Conservation (phyloP, 2,113 vertebrate species). For the Ibidorhyncha struthersii region DNA sequence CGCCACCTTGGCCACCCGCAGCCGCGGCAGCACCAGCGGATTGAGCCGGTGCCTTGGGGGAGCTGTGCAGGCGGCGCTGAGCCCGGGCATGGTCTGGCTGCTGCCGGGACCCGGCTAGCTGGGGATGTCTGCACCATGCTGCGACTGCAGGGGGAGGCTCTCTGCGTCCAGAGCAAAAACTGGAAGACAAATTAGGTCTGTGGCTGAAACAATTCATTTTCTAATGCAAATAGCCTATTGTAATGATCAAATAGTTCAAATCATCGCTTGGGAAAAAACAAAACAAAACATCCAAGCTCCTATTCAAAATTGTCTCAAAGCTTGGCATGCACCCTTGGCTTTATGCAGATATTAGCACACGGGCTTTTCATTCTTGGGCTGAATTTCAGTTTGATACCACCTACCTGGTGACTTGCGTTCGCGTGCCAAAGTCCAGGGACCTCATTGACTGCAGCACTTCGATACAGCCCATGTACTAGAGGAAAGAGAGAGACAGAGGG, state of each 20-base stretch:
- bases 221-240: constrained; percentile 1
- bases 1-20: fast-evolving
- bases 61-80: background rate
- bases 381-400: background rate
- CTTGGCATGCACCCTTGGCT: background rate
- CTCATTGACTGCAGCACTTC: constrained; percentile 94
- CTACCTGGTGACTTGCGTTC: constrained; percentile 94
- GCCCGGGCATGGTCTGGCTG: background rate
- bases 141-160: background rate
- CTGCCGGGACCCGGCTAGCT: background rate
- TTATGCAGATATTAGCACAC: background rate
- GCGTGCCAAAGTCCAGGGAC: constrained; percentile 87
- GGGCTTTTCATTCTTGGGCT: background rate
- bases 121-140: background rate
- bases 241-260: constrained; percentile 17
- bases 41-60: fast-evolving
- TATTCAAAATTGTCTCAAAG: background rate
- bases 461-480: constrained; percentile 88
- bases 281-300: background rate
- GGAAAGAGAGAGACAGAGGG: constrained; percentile 34
- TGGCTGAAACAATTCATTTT: background rate
- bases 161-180: background rate
- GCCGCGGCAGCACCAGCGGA: background rate
- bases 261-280: background rate
- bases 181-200: background rate